Base-by-base conservation (phyloP, 2,888 invertebrate genomes). In the Galerucella pusilla region DNA sequence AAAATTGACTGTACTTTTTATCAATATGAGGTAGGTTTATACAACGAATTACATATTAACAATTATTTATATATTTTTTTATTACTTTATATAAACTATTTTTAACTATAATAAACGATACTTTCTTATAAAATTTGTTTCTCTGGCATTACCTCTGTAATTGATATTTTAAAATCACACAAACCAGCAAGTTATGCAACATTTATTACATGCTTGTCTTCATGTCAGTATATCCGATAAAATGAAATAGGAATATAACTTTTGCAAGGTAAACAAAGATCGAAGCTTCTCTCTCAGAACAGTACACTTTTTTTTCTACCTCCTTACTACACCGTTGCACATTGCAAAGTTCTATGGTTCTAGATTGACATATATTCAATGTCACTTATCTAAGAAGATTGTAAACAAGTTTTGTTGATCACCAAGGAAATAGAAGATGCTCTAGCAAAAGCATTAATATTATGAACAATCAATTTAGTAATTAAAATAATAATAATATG, bases 61-160 rank as follows among this genome's bases (percentile, higher is more conserved):
- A 72, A 72, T 60, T 72, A 72, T 72, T 72, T 72, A 72, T 72
- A 72, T 72, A 67, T 72, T 64, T 72, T 72, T 72, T 72, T 60
- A 67, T 67, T 10, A 60, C 60, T 72, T 60, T 66, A 66, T 66
- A 66, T 71, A 72, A 60, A 60, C 46, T 67, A 72, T 72, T 66
- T 66, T 67, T 72, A 72, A 72, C 66, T n/a, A 61, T 61, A 61
- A 61, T 61, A 35, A 61, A 28, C 6, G 4, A 35, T 28, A 14
- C 61, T 14, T 35, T 61, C 35, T 28, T 61, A 61, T 57, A 57
- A 52, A 52, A 14, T 14, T 52, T 6, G 4, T 52, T 52, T 52
- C 6, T n/a, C 6, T 52, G 4, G 6, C 14, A 14, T 28, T 28
- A 28, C 52, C 7, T 42, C 9, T 42, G 0, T 35, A 35, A 35